Base-by-base conservation (phyloP, 2,888 invertebrate species). In the Aquatica leii region DNA sequence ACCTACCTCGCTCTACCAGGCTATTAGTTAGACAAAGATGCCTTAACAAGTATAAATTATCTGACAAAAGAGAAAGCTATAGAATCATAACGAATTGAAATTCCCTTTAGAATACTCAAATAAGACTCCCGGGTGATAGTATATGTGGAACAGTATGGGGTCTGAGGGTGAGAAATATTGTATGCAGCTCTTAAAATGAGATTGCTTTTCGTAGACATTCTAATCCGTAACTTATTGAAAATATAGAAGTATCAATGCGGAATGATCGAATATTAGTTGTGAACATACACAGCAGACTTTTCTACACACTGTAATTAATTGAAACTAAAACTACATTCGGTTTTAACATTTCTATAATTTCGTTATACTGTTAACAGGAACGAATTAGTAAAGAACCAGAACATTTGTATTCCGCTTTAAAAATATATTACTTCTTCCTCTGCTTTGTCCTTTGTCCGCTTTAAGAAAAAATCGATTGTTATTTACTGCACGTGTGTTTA, bases 51-150 rank as follows among this genome's bases (percentile, higher is more conserved):
- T 14, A 35, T 52, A 17, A 18, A 43, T 34, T 24, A 34, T 52
- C 34, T 48, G n/a, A 21, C 46, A 71, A 78, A 63, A 70, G 71
- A 77, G 77, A 78, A 65, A 63, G 74, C 66, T 58, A 65, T 71
- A 76, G 74, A 78, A 79, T 80, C 80, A 80, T 78, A 77, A 80
- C 78, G 77, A 80, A 78, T 79, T 78, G 78, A 78, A 80, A 81
- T 81, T 80, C 76, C 78, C 79, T 77, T 77, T 75, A 74, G 78
- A 79, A 79, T 79, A 78, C 78, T 79, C 80, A 77, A 80, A 79
- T 80, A 46, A 46, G 46, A 46, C 46, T 46, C 46, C 46, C 46
- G 18, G 18, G 46, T 20, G 46, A 46, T 46, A 18, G 46, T 46
- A 20, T 46, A 46, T 46, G 73, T 66, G 67, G 64, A 67, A 64